phyloP scores from a whole-genome alignment of 2,113 vertebrate species.

The Saccopteryx leptura region DNA sequence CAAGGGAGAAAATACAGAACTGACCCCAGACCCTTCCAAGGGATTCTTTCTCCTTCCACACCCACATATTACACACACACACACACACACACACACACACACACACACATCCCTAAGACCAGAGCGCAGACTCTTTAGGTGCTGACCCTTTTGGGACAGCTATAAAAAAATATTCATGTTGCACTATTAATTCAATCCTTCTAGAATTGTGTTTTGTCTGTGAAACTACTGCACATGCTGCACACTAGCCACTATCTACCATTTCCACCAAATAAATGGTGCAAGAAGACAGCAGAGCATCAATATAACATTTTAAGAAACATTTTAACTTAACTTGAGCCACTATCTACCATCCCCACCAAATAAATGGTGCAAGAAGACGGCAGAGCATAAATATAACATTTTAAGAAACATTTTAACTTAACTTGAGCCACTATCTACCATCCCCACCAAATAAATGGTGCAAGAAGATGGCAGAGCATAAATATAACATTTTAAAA shows the following conservation, averaged over 20 bases:
- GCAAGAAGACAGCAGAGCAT: not conserved
- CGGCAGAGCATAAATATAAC: not conserved
- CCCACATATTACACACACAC: not conserved
- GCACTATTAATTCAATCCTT: not conserved
- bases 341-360: not conserved
- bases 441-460: not conserved
- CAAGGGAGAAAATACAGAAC: not conserved
- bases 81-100: not conserved
- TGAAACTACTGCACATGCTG: not conserved
- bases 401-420: not conserved
- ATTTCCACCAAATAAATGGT: not conserved
- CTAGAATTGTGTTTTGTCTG: not conserved
- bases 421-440: not conserved
- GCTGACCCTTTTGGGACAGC: not conserved
- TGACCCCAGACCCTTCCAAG: not conserved
- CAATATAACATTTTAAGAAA: not conserved
- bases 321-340: too few species aligned
- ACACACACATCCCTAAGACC: not conserved
- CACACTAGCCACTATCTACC: not conserved
- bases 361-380: not conserved
- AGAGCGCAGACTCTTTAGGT: not conserved
- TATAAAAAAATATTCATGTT: slow-evolving; percentile 1
- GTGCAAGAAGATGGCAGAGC: not conserved
- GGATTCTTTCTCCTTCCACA: not conserved
- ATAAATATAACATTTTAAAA: not conserved